These are phyloP conservation scores for Pagetopsis macropterus DNA, from an alignment of 2,797 vertebrate genomes.

Conservation along the genomic window DNA sequence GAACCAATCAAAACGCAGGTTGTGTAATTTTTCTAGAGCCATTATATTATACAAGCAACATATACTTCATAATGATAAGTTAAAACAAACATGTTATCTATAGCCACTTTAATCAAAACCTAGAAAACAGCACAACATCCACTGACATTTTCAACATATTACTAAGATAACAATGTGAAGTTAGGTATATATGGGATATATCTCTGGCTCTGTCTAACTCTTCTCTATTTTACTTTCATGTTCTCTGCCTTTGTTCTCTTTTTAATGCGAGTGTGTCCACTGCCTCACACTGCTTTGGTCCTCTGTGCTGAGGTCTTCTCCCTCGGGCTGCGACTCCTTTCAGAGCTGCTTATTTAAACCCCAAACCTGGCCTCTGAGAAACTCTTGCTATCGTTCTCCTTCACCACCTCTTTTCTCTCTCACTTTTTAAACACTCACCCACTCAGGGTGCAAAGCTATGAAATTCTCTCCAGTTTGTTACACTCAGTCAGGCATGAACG, in stretches of 20 bases:
- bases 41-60: no score
- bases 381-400: conserved; percentile 38
- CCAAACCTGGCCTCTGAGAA: conserved; percentile 55
- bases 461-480: conserved; percentile 50
- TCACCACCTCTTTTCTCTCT: conserved; percentile 24
- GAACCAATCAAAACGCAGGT: no score
- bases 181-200: no score
- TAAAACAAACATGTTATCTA: no score
- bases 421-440: conserved; percentile 25
- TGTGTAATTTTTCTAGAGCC: no score
- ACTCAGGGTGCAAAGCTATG: conserved; percentile 29
- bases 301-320: conserved; percentile 47
- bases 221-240: conserved; percentile 17
- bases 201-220: not conserved
- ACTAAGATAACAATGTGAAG: not conserved
- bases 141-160: not conserved
- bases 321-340: conserved; percentile 50
- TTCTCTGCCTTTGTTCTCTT: conserved; percentile 37
- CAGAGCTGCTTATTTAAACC: conserved; percentile 67
- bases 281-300: conserved; percentile 44
- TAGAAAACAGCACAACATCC: conserved; percentile 3
- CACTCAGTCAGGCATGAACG: conserved; percentile 49
- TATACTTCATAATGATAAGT: no score
- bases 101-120: not conserved
- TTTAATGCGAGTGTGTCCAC: conserved; percentile 28